Evolutionary conservation across 1,140 invertebrate species (phyloP), one percentile per base, ranked within the genome.

Genomic region (Drosophila nigromelanica): DNA sequence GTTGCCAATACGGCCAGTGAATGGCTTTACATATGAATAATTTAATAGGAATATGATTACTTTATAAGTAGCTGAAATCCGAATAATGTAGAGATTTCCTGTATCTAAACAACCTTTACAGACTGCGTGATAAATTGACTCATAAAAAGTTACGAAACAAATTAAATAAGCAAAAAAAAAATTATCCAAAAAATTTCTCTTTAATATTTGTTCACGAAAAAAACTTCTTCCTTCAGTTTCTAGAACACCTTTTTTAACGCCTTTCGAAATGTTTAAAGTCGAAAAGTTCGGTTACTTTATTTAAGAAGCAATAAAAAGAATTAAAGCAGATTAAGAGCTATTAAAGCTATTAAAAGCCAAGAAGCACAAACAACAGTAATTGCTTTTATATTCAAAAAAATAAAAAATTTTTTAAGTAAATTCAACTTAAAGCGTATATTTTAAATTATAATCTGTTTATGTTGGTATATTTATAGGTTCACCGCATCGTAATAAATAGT

Each of bases 31-130:
- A 72, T 72, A 52, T 73, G 62, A 73, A 73, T 73, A 68, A 73
- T 73, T 67, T 73, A 73, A 73, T 59, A 43, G 18, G 54, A 30
- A 60, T 73, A 73, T 73, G 70, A 73, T 73, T 73, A 35, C 63
- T 73, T 59, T 60, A 54, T 67, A 73, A 73, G 70, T 68, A 48
- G 55, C 55, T 67, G 8, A 24, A 60, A 67, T 48, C 30, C 5
- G 55, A 30, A 10, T 21, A 8, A 15, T 24, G n/a, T 8, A 50
- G 27, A 43, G 37, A 45, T 35, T 67, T 37, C 11, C 4, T 6
- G 6, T 27, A 45, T 4, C 14, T 55, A 37, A 45, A 39, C 33
- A 37, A 14, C 5, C 43, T 68, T 14, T 11, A 5, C 12, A 7
- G 24, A 6, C 7, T 42, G 14, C 11, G 27, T 45, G 55, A 12